Evolutionary conservation across 2,797 vertebrate species (phyloP).

Genomic region (Apogon talboti): DNA sequence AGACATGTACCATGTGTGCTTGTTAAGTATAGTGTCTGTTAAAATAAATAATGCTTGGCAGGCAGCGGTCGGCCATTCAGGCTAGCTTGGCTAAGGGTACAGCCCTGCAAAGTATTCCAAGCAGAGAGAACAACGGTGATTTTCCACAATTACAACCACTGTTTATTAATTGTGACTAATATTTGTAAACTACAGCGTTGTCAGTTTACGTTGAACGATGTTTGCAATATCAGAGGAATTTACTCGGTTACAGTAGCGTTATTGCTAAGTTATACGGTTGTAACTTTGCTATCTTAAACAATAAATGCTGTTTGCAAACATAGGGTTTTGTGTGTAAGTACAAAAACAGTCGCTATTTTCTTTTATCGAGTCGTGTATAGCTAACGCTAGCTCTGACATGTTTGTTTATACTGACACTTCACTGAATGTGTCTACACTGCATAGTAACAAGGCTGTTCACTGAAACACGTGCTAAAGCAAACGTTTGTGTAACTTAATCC

Average conservation of each 20-base stretch:
- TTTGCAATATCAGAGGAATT: not conserved
- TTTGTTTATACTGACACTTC: constrained; percentile 38
- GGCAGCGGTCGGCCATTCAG: constrained; percentile 7
- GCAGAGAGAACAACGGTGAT: constrained; percentile 82
- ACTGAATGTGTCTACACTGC: constrained; percentile 5
- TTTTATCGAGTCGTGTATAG: not conserved
- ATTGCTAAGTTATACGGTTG: constrained; percentile 35
- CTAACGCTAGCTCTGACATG: not conserved
- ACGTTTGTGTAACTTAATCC: constrained; percentile 23
- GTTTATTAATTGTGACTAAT: constrained; percentile 32
- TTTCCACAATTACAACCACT: constrained; percentile 58
- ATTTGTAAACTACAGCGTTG: not conserved
- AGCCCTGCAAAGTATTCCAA: constrained; percentile 76
- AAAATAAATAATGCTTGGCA: not conserved
- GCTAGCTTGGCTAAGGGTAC: constrained; percentile 48
- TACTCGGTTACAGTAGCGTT: constrained; percentile 10
- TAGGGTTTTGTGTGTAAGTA: not conserved
- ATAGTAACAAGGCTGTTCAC: not conserved
- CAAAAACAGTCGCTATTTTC: not conserved
- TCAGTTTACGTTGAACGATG: not conserved
- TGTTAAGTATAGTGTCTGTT: constrained; percentile 4
- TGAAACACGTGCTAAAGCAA: constrained; percentile 58
- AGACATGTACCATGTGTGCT: not conserved
- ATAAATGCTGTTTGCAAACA: constrained; percentile 16
- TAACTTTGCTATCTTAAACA: constrained; percentile 59